A percentile compares a stretch with the other conserved stretches of the same genome.
These are phyloP conservation scores for Carposina sasakii DNA, from an alignment of 1,140 invertebrate species.

Conservation along the genomic window DNA sequence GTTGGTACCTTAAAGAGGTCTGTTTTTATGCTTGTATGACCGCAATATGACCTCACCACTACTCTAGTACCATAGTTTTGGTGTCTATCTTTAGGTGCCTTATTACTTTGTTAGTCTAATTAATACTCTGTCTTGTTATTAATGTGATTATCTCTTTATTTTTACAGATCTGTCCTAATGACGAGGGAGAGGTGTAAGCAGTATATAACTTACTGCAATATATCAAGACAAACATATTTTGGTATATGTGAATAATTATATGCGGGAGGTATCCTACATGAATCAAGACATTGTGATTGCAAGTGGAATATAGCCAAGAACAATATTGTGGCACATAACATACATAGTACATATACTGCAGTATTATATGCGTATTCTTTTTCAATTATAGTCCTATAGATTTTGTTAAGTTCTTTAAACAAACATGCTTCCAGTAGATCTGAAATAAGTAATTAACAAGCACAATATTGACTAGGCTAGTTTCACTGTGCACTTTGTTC, in stretches of 20 bases:
- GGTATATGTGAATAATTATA: slow-evolving; percentile 67
- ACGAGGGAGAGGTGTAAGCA: slow-evolving; percentile 28
- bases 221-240: slow-evolving; percentile 72
- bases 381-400: not conserved
- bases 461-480: slow-evolving; percentile 34
- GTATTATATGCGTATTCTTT: slow-evolving; percentile 29
- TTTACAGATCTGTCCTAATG: slow-evolving; percentile 68
- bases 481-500: slow-evolving; percentile 53
- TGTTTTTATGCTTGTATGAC: too few species aligned
- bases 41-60: too few species aligned
- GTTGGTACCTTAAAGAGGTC: too few species aligned
- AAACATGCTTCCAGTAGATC: slow-evolving; percentile 1
- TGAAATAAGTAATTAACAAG: not conserved
- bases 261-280: slow-evolving; percentile 54
- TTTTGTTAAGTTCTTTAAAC: not conserved
- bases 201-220: slow-evolving; percentile 45
- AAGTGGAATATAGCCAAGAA: slow-evolving; percentile 45
- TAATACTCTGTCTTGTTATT: too few species aligned
- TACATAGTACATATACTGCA: slow-evolving; percentile 19
- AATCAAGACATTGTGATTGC: slow-evolving; percentile 59
- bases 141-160: slow-evolving; percentile 16
- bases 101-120: too few species aligned
- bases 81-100: too few species aligned
- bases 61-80: too few species aligned
- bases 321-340: slow-evolving; percentile 29